A percentile compares a stretch with the other conserved stretches of the same genome.
Evolutionary conservation across 1,140 invertebrate species (phyloP).

Genomic region (Meteorus sp.): DNA sequence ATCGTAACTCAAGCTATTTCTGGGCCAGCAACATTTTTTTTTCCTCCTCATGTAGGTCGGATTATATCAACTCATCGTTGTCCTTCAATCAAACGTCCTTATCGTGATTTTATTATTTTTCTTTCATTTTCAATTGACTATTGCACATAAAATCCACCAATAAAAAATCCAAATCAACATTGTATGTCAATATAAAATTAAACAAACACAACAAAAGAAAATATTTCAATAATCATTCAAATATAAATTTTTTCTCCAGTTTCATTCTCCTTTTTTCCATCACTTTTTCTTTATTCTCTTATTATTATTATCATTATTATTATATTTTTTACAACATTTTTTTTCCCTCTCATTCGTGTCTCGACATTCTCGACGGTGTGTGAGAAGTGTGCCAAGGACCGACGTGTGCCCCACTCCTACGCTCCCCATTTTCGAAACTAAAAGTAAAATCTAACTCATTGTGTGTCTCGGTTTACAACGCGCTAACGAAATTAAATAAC

Average conservation of each 20-base stretch:
- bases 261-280: background rate
- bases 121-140: constrained; percentile 36
- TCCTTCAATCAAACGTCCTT: constrained; percentile 22
- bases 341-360: constrained; percentile 17
- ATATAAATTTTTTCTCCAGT: background rate
- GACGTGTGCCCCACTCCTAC: constrained; percentile 45
- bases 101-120: constrained; percentile 25
- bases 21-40: constrained; percentile 34
- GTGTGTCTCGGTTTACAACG: constrained; percentile 36
- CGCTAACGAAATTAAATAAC: background rate
- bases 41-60: constrained; percentile 15
- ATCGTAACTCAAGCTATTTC: constrained; percentile 39
- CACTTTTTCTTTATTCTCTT: too few species aligned
- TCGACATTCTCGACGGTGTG: constrained; percentile 31
- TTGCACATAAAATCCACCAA: too few species aligned
- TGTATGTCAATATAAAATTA: too few species aligned
- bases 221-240: too few species aligned
- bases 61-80: constrained; percentile 17
- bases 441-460: constrained; percentile 61
- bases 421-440: constrained; percentile 60
- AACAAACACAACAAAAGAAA: too few species aligned
- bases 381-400: constrained; percentile 59
- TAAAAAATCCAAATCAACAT: too few species aligned
- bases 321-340: constrained; percentile 1
- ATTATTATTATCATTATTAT: too few species aligned